Evolutionary conservation across 2,888 invertebrate species (phyloP).

Genomic region (Cephus rjabovi): DNA sequence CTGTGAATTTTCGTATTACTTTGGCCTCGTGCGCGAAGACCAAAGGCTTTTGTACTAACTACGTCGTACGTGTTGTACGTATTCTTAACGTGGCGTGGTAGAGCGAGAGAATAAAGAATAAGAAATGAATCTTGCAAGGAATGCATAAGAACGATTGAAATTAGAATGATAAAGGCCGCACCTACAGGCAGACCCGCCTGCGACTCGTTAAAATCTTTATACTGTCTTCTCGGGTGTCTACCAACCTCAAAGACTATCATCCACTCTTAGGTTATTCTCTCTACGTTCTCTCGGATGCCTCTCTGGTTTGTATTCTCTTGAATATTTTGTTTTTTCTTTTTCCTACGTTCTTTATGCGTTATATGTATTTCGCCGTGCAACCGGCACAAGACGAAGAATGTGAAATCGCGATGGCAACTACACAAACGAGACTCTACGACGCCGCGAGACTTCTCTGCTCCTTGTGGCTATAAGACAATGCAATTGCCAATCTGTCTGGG

Average conservation of each 20-base stretch:
- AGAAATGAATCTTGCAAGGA: constrained; percentile 1
- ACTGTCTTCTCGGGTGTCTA: background rate
- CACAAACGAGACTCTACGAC: background rate
- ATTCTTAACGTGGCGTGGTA: background rate
- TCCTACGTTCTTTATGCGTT: background rate
- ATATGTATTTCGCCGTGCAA: background rate
- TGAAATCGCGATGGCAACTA: background rate
- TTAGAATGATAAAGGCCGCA: constrained; percentile 44
- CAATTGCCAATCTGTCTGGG: constrained; percentile 23
- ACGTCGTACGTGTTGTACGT: background rate
- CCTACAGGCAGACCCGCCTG: constrained; percentile 24
- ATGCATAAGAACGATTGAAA: constrained; percentile 31
- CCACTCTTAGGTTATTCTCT: background rate
- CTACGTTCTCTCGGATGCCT: background rate
- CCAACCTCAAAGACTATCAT: background rate
- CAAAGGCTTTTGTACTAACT: background rate
- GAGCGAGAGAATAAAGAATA: background rate
- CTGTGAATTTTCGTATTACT: background rate
- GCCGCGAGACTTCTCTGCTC: background rate
- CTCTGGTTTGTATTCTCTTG: background rate
- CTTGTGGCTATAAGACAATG: constrained; percentile 27
- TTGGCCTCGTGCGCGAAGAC: background rate
- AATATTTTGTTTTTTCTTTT: background rate
- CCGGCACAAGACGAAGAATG: background rate
- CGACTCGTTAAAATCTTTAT: constrained; percentile 20